These are phyloP conservation scores for Agrypnia vestita DNA, from an alignment of 1,140 invertebrate genomes.

Conservation along the genomic window DNA sequence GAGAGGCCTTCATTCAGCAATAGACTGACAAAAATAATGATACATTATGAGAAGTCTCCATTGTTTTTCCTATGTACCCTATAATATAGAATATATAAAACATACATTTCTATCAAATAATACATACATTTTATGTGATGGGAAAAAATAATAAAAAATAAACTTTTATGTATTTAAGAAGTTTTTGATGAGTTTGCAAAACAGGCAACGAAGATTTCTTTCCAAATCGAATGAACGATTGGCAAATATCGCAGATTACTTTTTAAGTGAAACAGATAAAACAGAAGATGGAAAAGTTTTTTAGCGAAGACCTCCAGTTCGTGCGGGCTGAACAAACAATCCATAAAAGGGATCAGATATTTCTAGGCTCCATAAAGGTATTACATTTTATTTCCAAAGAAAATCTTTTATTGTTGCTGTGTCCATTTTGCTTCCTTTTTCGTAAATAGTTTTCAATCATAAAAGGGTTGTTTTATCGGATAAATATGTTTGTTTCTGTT, in stretches of 20 bases:
- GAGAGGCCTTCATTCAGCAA: too few relatives aligned
- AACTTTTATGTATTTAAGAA: too few relatives aligned
- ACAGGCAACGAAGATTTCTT: too few relatives aligned
- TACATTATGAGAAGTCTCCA: too few relatives aligned
- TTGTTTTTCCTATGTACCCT: too few relatives aligned
- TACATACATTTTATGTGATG: too few relatives aligned
- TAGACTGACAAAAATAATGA: too few relatives aligned
- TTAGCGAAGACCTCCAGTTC: conserved; percentile 25
- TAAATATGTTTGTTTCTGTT: conserved; percentile 41
- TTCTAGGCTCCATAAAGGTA: conserved; percentile 23
- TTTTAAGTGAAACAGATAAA: conserved; percentile 44
- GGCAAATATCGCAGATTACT: conserved; percentile 44
- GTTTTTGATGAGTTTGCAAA: too few relatives aligned
- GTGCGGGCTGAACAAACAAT: conserved; percentile 41
- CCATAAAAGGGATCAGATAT: conserved; percentile 1
- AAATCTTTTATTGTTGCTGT: conserved; percentile 30
- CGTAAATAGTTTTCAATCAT: conserved; percentile 16
- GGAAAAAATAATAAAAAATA: too few relatives aligned
- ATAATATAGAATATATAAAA: too few relatives aligned
- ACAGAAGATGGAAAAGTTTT: conserved; percentile 33
- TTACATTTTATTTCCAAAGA: conserved; percentile 37
- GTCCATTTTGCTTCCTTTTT: conserved; percentile 14
- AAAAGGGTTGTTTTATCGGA: conserved; percentile 42
- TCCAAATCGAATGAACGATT: conserved; percentile 22
- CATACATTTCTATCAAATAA: too few relatives aligned